Percentiles rank a stretch among this genome's conserved stretches.
phyloP scores from a whole-genome alignment of 2,797 vertebrate species.

The Acanthopagrus latus region DNA sequence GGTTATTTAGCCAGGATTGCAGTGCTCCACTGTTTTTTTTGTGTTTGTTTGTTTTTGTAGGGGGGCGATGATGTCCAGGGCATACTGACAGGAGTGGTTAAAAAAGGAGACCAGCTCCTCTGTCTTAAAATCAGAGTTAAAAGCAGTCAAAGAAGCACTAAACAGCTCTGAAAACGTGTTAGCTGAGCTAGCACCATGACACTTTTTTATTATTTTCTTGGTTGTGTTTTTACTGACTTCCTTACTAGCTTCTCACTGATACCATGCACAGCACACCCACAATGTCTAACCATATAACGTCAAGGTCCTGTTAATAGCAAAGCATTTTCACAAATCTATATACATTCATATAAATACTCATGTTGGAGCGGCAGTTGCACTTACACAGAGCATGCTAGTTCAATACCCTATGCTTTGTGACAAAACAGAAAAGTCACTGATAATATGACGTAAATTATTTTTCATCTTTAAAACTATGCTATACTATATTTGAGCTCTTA shows the following conservation, averaged over 20 bases:
- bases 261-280: neutral
- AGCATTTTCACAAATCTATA: neutral
- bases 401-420: neutral
- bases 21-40: too few relatives aligned
- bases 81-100: too few relatives aligned
- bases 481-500: neutral
- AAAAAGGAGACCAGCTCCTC: too few relatives aligned
- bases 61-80: too few relatives aligned
- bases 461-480: neutral
- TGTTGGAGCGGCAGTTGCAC: neutral
- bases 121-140: too few relatives aligned
- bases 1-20: too few relatives aligned
- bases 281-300: neutral
- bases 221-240: neutral
- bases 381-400: neutral
- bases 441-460: neutral
- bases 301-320: neutral
- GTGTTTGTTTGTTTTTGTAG: too few relatives aligned
- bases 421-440: too few relatives aligned
- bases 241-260: neutral
- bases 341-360: neutral
- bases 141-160: too few relatives aligned
- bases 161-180: too few relatives aligned
- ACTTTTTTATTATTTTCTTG: neutral
- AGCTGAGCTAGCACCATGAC: too few relatives aligned